Base-by-base conservation (phyloP, 1,140 invertebrate species). In the Linepithema humile region DNA sequence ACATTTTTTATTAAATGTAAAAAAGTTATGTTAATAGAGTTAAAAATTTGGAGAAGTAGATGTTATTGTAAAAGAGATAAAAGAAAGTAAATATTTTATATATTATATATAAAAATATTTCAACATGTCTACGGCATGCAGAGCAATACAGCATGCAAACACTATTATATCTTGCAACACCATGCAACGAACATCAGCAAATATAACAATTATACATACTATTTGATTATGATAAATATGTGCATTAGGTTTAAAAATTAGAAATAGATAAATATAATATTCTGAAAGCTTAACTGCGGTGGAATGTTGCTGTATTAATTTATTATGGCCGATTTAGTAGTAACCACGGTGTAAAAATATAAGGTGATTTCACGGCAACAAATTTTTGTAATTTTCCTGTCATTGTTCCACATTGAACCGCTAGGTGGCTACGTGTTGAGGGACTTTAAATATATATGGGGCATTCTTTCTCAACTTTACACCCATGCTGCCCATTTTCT, bases 261-360 rank as follows among this genome's bases (percentile, higher is more conserved):
- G 9, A 50, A 35, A 53, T 59, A 29, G 5, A 75, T 60, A 60
- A 64, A n/a, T n/a, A 75, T 32, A 12, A 38, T 10, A 38, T 80
- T 69, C 32, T 3, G 55, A 55, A 20, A 4, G 9, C 9, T 38
- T 50, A 10, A 72, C 23, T 65, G 20, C 35, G n/a, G 9, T 38
- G 23, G n/a, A 55, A 40, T 53, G 23, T 69, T 57, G 70, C n/a
- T 1, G 20, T 55, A 78, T 80, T 80, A 80, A 57, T 80, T 38
- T 50, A 50, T 50, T 77, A 50, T 3, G 65, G 43, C 12, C 48
- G 50, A 55, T 69, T 53, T 80, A 32, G 20, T 53, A 62, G 50
- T 86, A 86, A 88, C 75, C n/a, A n/a, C n/a, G n/a, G n/a, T n/a
- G n/a, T n/a, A n/a, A n/a, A n/a, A n/a, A n/a, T n/a, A n/a, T n/a